Percentiles rank a stretch among this genome's conserved stretches.
Conservation (phyloP, 2,113 vertebrate species). For the Larimichthys polyactis region DNA sequence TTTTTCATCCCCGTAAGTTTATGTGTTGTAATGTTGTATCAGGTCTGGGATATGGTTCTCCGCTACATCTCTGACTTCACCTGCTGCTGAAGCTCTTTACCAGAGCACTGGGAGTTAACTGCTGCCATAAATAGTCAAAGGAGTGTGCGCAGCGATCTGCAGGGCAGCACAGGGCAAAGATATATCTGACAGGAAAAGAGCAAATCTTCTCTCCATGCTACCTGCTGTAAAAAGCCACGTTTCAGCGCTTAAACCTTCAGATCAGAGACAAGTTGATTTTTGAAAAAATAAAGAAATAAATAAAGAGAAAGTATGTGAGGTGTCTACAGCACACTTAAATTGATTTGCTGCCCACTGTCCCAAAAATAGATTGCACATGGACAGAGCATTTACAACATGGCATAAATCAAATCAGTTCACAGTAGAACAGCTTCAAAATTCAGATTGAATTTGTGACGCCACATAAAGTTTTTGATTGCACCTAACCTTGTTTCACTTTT, state of each 20-base stretch:
- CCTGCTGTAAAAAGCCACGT: constrained; percentile 66
- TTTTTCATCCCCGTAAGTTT: constrained; percentile 78
- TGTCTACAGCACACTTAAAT: constrained; percentile 33
- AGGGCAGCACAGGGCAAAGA: constrained; percentile 64
- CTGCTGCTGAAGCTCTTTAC: constrained; percentile 82
- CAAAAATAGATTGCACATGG: constrained; percentile 42
- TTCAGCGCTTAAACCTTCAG: constrained; percentile 35
- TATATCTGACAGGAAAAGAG: constrained; percentile 73
- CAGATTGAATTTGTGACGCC: background rate
- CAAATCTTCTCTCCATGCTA: constrained; percentile 69
- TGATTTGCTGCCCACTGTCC: constrained; percentile 46
- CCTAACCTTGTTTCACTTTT: background rate
- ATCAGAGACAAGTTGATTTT: constrained; percentile 48
- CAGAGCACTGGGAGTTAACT: constrained; percentile 78
- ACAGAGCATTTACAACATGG: background rate
- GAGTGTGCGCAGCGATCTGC: constrained; percentile 61
- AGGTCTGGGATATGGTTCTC: constrained; percentile 65
- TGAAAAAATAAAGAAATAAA: constrained; percentile 16
- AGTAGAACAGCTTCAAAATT: background rate
- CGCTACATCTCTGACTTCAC: constrained; percentile 68
- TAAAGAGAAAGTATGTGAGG: constrained; percentile 19
- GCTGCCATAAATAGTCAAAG: constrained; percentile 76
- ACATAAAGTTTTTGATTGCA: background rate
- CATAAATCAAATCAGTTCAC: constrained; percentile 17
- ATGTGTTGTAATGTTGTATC: constrained; percentile 73